Percentiles rank a stretch among this genome's conserved stretches.
phyloP scores from a whole-genome alignment of 2,797 vertebrate genomes.

The Chrosomus eos region DNA sequence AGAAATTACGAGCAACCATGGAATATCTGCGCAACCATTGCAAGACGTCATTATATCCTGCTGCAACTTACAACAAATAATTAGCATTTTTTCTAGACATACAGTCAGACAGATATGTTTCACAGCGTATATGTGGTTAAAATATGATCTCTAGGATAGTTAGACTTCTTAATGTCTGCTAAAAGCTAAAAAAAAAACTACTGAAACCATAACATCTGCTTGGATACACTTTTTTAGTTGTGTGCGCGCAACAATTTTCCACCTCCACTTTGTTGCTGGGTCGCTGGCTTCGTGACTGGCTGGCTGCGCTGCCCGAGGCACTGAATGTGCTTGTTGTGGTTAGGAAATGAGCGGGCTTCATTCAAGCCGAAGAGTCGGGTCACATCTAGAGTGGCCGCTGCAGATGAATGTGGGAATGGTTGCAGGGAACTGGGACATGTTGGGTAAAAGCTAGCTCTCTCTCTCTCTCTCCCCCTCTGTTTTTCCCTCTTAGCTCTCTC shows the following conservation, averaged over 20 bases:
- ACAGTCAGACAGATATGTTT: neutral
- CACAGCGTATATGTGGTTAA: conserved; percentile 4
- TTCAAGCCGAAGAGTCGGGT: conserved; percentile 56
- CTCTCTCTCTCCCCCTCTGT: conserved; percentile 12
- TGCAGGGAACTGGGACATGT: conserved; percentile 45
- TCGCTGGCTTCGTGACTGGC: conserved; percentile 40
- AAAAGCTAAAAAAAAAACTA: conserved; percentile 27
- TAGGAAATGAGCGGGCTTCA: conserved; percentile 57
- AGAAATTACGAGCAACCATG: neutral
- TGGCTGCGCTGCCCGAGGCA: conserved; percentile 40
- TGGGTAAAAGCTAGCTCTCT: conserved; percentile 16
- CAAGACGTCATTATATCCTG: neutral
- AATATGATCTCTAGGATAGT: conserved; percentile 2
- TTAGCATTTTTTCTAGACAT: conserved; percentile 23
- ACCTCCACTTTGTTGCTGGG: conserved; percentile 31
- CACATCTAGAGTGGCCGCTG: conserved; percentile 48
- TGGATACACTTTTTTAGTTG: conserved; percentile 32
- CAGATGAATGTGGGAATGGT: conserved; percentile 49
- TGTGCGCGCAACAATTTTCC: conserved; percentile 15
- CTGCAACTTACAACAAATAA: conserved; percentile 13
- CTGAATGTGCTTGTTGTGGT: conserved; percentile 51
- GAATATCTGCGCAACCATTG: neutral
- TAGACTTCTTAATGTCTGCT: neutral
- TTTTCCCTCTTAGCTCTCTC: neutral
- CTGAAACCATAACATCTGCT: conserved; percentile 25